Base-by-base conservation (phyloP, 2,113 vertebrate species). In the Passer montanus region DNA sequence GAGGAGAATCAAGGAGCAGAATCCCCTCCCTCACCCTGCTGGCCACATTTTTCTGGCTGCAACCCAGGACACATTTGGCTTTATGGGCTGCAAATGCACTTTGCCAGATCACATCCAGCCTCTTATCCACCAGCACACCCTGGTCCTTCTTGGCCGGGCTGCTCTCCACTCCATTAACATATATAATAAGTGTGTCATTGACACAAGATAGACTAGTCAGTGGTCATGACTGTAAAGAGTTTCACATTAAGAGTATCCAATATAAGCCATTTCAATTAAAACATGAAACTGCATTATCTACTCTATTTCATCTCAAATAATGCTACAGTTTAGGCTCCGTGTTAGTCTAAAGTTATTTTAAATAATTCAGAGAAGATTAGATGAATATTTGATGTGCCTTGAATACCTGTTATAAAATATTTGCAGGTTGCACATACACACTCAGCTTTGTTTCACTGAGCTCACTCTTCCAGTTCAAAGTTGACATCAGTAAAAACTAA, bases 21-120 rank as follows among this genome's bases (percentile, higher is more conserved):
- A 53, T 41, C 9, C 4, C 7, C 20, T 82, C 24, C 18, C 11
- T 75, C 0, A 0, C 8, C 14, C 23, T 60, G 24, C 24, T 62
- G 46, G 1, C 24, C 39, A 60, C 4, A 1, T 5, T 18, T 17
- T 28, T 35, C 9, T 53, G 47, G 16, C 1, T 31, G 30, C 17
- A 46, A 62, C 17, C 14, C 24, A 26, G 46, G 37, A 30, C 17
- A 39, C 3, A 1, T 21, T 47, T 41, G 17, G 21, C 14, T 47
- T 62, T 83, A 17, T 76, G 30, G 30, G n/a, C 21, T 83, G 26
- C 11, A 47, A 47, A 30, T 13, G 21, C 30, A 41, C 11, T 6
- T 26, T 60, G 11, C 2, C n/a, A 18, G 20, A 13, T 30, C 19
- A 21, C 26, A 59, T 75, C 16, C n/a, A 82, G 6, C 20, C 7